Conservation (phyloP, 2,888 invertebrate species). For the Sialis fuliginosa region DNA sequence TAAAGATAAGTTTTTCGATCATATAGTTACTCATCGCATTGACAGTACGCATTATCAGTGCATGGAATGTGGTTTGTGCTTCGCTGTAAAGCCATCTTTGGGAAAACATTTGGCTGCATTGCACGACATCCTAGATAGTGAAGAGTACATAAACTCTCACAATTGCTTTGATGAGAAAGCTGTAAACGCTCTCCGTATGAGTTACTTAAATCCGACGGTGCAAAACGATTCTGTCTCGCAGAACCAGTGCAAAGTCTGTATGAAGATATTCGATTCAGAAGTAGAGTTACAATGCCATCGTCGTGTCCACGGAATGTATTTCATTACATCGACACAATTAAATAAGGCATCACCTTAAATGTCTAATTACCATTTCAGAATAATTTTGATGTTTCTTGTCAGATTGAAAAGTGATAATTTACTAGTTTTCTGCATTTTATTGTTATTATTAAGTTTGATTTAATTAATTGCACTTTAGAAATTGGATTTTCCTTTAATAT, state of each 20-base stretch:
- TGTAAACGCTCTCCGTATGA: not conserved
- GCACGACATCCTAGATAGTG: not conserved
- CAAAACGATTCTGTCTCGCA: not conserved
- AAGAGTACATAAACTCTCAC: not conserved
- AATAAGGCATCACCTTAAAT: too few relatives aligned
- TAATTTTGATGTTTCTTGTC: too few relatives aligned
- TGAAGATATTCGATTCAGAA: not conserved
- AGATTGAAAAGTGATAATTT: too few relatives aligned
- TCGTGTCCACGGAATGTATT: not conserved
- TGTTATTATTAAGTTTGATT: too few relatives aligned
- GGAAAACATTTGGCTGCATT: not conserved
- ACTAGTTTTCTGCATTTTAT: too few relatives aligned
- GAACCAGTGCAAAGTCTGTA: not conserved
- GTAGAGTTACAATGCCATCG: not conserved
- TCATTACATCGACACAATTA: not conserved
- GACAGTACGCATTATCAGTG: not conserved
- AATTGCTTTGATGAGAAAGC: not conserved
- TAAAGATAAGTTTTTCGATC: not conserved
- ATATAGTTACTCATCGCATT: not conserved
- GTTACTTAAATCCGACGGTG: not conserved
- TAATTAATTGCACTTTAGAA: too few relatives aligned
- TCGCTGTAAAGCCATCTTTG: not conserved
- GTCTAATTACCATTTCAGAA: too few relatives aligned
- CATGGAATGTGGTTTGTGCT: constrained; percentile 1
- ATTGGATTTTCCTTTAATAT: too few relatives aligned